These are phyloP conservation scores for Pachyuromys duprasi DNA, from an alignment of 2,797 vertebrate species.

Conservation along the genomic window DNA sequence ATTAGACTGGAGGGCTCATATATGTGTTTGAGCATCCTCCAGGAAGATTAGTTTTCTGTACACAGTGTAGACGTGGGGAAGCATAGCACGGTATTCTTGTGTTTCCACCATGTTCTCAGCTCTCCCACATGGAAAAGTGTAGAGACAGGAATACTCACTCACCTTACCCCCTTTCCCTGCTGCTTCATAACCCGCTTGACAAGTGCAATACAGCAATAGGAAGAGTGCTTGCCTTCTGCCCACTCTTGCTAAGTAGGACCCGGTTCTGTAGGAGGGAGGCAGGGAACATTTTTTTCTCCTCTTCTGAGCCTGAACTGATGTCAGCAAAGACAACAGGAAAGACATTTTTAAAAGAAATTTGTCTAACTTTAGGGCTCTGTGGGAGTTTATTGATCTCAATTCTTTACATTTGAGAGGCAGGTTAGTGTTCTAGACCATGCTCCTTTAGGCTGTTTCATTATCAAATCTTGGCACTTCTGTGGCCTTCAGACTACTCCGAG, in stretches of 20 bases:
- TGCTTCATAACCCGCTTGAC: background rate
- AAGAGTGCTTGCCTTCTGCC: background rate
- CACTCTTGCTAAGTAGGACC: background rate
- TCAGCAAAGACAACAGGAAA: constrained; percentile 24
- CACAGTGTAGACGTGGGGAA: background rate
- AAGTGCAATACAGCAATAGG: background rate
- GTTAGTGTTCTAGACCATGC: background rate
- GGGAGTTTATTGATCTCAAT: background rate
- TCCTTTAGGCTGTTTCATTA: background rate
- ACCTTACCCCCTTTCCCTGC: background rate
- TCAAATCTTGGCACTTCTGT: constrained; percentile 15
- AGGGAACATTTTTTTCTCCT: background rate
- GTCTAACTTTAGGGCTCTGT: background rate
- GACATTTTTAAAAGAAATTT: constrained; percentile 27
- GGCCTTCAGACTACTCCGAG: background rate
- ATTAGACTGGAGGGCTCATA: background rate
- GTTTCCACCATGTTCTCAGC: background rate
- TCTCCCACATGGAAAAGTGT: background rate
- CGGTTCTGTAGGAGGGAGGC: background rate
- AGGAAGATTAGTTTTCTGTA: background rate
- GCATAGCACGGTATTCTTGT: background rate
- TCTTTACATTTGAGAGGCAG: constrained; percentile 22
- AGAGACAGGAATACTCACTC: background rate
- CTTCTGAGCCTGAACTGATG: background rate
- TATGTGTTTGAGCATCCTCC: background rate